Evolutionary conservation across 2,888 invertebrate genomes (phyloP).

Genomic region (Aphelenchoides bicaudatus): DNA sequence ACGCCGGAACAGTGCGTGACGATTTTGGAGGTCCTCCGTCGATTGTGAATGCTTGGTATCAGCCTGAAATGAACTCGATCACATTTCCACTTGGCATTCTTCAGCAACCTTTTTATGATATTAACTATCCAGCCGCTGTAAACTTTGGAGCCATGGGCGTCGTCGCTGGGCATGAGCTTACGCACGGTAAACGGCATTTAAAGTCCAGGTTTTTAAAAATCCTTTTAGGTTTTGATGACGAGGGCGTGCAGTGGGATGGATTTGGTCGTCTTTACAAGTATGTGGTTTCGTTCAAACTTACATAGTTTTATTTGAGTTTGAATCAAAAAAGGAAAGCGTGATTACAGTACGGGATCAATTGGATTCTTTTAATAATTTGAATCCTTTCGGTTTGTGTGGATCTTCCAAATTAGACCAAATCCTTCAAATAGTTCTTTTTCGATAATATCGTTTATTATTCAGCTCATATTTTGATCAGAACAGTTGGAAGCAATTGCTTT

Average conservation of each 20-base stretch:
- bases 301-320: no score
- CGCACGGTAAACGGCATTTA: slow-evolving; percentile 13
- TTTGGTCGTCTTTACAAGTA: slow-evolving; percentile 29
- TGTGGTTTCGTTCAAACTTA: no score
- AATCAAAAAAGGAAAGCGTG: no score
- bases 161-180: slow-evolving; percentile 35
- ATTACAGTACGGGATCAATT: no score
- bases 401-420: no score
- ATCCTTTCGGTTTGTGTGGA: no score
- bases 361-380: no score
- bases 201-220: no score
- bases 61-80: slow-evolving; percentile 54
- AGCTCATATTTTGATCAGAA: no score
- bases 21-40: slow-evolving; percentile 51
- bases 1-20: slow-evolving; percentile 27
- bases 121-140: slow-evolving; percentile 49
- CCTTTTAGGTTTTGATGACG: slow-evolving; percentile 34
- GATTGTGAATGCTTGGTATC: slow-evolving; percentile 54
- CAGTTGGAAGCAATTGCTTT: no score
- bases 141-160: slow-evolving; percentile 84
- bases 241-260: slow-evolving; percentile 42
- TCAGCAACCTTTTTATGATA: slow-evolving; percentile 51
- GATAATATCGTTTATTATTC: no score
- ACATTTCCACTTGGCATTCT: slow-evolving; percentile 56
- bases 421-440: no score